Evolutionary conservation across 2,113 vertebrate species (phyloP).

Genomic region (Antechinus stuartii): DNA sequence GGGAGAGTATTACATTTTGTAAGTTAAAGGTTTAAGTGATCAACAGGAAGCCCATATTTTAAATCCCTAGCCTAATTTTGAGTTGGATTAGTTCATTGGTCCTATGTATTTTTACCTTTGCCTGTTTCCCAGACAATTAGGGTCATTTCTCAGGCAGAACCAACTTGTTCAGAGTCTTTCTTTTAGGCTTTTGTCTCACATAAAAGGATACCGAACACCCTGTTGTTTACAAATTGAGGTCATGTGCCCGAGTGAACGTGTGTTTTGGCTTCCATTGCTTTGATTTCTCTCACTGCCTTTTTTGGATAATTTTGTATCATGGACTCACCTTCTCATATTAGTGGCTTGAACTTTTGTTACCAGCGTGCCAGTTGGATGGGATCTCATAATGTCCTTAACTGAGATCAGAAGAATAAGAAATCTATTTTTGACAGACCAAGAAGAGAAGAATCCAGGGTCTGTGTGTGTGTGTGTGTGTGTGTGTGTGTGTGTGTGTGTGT

Average conservation of each 20-base stretch:
- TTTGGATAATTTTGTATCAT: background rate
- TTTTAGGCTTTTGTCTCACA: slow-evolving; percentile 62
- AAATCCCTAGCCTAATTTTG: fast-evolving
- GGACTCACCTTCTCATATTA: slow-evolving; percentile 1
- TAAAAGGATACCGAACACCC: slow-evolving; percentile 52
- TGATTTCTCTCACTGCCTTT: background rate
- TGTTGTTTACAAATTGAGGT: slow-evolving; percentile 70
- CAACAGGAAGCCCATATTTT: background rate
- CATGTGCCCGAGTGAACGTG: slow-evolving; percentile 38
- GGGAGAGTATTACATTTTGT: background rate
- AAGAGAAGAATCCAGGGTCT: background rate
- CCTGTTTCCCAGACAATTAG: slow-evolving; percentile 66
- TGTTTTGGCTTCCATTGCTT: slow-evolving; percentile 29
- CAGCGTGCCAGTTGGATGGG: background rate
- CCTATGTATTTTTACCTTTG: slow-evolving; percentile 55
- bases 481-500: slow-evolving; percentile 2
- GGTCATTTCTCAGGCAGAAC: slow-evolving; percentile 63
- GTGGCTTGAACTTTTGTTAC: background rate
- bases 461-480: background rate
- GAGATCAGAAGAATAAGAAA: slow-evolving; percentile 21
- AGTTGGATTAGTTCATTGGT: slow-evolving; percentile 47
- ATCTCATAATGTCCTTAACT: slow-evolving; percentile 14
- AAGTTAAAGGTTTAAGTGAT: background rate
- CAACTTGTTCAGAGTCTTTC: slow-evolving; percentile 42
- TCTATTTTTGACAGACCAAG: background rate